Conservation (phyloP, 2,797 vertebrate genomes). For the Pseudochromis fuscus region DNA sequence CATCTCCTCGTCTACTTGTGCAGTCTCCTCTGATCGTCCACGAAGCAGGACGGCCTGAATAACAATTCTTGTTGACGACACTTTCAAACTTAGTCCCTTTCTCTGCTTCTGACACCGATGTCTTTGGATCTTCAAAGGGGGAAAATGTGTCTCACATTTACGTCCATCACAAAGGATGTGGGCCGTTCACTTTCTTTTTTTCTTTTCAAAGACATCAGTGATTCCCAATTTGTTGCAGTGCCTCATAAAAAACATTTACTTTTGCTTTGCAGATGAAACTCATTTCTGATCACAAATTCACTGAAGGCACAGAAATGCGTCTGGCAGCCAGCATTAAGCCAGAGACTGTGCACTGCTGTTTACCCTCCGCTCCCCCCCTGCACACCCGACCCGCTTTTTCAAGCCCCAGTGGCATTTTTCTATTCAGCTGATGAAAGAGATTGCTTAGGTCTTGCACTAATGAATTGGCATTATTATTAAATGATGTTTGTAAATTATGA, state of each 20-base stretch:
- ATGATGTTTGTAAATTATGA: conserved; percentile 85
- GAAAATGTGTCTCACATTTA: conserved; percentile 25
- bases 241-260: conserved; percentile 55
- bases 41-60: conserved; percentile 40
- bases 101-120: conserved; percentile 18
- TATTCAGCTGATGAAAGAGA: conserved; percentile 82
- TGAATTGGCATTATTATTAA: conserved; percentile 86
- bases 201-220: conserved; percentile 45
- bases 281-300: conserved; percentile 68
- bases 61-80: conserved; percentile 44
- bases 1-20: conserved; percentile 53
- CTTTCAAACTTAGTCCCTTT: conserved; percentile 32
- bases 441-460: conserved; percentile 80
- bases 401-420: conserved; percentile 75
- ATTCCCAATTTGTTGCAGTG: conserved; percentile 32
- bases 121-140: conserved; percentile 41
- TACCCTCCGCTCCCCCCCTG: conserved; percentile 42
- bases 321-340: conserved; percentile 54
- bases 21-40: conserved; percentile 55
- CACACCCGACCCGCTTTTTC: conserved; percentile 68
- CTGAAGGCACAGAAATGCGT: conserved; percentile 52
- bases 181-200: conserved; percentile 40
- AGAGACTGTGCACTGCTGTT: conserved; percentile 60
- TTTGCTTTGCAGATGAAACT: conserved; percentile 60
- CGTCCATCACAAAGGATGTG: conserved; percentile 44